Percentiles rank a stretch among this genome's conserved stretches.
phyloP scores from a whole-genome alignment of 1,140 invertebrate species.

The Chironomus striatipennis region DNA sequence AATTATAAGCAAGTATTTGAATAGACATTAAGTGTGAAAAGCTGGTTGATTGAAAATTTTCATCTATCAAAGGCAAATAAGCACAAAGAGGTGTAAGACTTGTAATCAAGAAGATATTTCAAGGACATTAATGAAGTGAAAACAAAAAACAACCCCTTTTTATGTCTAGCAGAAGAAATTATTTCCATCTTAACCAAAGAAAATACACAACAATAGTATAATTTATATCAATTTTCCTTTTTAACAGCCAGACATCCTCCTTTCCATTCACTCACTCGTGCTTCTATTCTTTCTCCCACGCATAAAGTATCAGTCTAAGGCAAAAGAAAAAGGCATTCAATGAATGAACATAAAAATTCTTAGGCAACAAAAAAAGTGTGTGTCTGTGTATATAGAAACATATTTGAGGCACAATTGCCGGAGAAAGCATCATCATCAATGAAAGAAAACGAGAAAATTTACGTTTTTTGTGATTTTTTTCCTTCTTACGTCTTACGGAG shows the following conservation, averaged over 20 bases:
- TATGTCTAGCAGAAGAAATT: background rate
- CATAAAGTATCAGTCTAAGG: background rate
- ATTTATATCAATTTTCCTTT: background rate
- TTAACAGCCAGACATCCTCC: background rate
- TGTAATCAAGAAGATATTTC: background rate
- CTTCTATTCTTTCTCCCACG: background rate
- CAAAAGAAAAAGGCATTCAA: background rate
- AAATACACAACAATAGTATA: background rate
- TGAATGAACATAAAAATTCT: too few species aligned
- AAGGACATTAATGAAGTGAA: too few species aligned
- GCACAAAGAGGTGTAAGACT: too few species aligned
- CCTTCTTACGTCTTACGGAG: background rate
- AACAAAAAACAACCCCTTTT: background rate
- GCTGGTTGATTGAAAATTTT: too few species aligned
- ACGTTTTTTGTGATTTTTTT: background rate
- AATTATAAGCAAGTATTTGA: too few species aligned
- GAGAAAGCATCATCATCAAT: constrained; percentile 17
- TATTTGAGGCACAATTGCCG: background rate
- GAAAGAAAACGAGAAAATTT: background rate
- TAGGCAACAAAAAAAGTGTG: too few species aligned
- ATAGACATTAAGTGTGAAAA: too few species aligned
- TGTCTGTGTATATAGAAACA: too few species aligned
- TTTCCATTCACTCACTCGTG: too few species aligned
- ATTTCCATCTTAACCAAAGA: too few species aligned
- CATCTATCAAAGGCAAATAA: too few species aligned